Base-by-base conservation (phyloP, 1,140 invertebrate genomes). In the Piezodorus guildinii region DNA sequence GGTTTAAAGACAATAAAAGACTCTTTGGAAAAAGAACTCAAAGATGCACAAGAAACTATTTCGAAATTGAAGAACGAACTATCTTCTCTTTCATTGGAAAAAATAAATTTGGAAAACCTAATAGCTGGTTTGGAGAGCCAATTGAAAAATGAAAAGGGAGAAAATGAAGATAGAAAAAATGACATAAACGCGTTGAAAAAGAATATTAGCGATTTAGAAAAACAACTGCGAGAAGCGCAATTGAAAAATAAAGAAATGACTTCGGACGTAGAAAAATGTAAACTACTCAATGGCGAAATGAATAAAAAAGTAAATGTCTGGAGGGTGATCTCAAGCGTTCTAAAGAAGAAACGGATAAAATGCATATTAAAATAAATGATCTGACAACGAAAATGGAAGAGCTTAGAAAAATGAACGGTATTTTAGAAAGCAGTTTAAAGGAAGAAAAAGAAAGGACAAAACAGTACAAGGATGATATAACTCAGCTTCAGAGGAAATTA, bases 161-260 rank as follows among this genome's bases (percentile, higher is more conserved):
- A 66, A 59, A 66, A 63, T 49, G 45, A 23, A 30, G 27, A 56
- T 4, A n/a, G 62, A 19, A 66, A 66, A 66, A 44, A 8, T 17
- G 43, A 66, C 8, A 21, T 66, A 5, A 61, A 66, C 45, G 46
- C 30, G 10, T 8, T 56, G 23, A 52, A 19, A 46, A 19, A 49
- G 45, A 60, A 58, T 21, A 14, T 59, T 16, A 56, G 27, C n/a
- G 19, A 58, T 23, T 8, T 39, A 27, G 56, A 66, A 21, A 3
- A 25, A 17, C 43, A 46, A 16, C 16, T 61, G 25, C 4, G 19
- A 39, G 60, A 45, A 19, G 51, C 23, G 9, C 8, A 19, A 3
- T 15, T 17, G 8, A 51, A 54, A 14, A 16, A 17, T 10, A 65
- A 56, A 27, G 30, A 46, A 14, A 8, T 52, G 6, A 9, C 9